Percentiles rank a stretch among this genome's conserved stretches.
Evolutionary conservation across 2,888 invertebrate genomes (phyloP).

Genomic region (Catonia carolina): DNA sequence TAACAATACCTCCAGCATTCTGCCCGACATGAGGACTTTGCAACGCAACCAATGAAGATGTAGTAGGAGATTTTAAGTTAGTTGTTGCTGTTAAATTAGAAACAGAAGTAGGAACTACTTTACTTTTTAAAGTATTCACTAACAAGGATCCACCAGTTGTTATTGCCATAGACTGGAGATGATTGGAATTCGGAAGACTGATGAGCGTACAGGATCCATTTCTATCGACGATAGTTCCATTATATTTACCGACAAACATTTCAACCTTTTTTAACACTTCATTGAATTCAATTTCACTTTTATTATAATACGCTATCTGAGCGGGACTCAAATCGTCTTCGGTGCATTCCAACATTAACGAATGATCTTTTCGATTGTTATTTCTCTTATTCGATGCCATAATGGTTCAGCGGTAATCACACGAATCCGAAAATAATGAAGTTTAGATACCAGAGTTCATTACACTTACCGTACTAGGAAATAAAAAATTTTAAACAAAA

Average conservation of each 20-base stretch:
- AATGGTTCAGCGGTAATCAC: no score
- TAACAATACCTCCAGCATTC: neutral
- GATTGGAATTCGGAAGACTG: neutral
- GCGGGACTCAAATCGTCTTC: slow-evolving; percentile 62
- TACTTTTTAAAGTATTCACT: neutral
- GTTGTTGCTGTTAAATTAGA: neutral
- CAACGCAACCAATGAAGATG: neutral
- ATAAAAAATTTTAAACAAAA: no score
- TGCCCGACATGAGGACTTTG: neutral
- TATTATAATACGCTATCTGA: slow-evolving; percentile 56
- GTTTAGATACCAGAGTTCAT: no score
- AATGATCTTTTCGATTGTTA: no score
- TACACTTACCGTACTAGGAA: no score
- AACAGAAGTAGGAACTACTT: neutral
- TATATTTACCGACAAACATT: slow-evolving; percentile 47
- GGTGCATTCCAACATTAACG: slow-evolving; percentile 53
- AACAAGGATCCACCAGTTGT: neutral
- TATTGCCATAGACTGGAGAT: neutral
- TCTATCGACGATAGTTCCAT: slow-evolving; percentile 12
- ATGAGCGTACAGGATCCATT: neutral
- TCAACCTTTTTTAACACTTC: slow-evolving; percentile 56
- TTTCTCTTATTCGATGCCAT: no score
- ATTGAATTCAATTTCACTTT: slow-evolving; percentile 59
- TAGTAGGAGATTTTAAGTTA: neutral
- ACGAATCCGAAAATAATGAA: no score